phyloP scores from a whole-genome alignment of 1,140 invertebrate genomes.

The Sminthurides bifidus region DNA sequence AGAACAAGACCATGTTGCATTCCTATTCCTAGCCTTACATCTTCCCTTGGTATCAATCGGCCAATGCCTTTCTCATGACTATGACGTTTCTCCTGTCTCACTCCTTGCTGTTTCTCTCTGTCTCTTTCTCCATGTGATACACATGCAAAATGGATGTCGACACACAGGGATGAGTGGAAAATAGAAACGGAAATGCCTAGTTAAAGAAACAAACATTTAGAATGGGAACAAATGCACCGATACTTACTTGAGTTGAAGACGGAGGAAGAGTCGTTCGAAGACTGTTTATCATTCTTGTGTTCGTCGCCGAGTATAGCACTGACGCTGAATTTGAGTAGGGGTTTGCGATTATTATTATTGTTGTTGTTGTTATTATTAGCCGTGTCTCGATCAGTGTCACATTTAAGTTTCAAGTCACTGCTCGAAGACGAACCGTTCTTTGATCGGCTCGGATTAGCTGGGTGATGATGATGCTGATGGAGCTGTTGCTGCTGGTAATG shows the following conservation, averaged over 20 bases:
- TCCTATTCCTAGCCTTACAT: too few species aligned
- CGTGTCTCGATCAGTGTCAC: conserved; percentile 13
- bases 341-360: conserved; percentile 42
- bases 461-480: conserved; percentile 5
- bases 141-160: too few species aligned
- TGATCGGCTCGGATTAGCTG: not conserved
- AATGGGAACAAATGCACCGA: too few species aligned
- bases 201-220: too few species aligned
- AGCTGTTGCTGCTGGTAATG: not conserved
- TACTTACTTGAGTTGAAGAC: conserved; percentile 30
- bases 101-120: too few species aligned
- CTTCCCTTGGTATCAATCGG: too few species aligned
- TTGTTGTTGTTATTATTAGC: conserved; percentile 16
- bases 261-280: conserved; percentile 17
- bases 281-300: conserved; percentile 24
- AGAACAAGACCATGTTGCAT: too few species aligned
- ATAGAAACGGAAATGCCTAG: too few species aligned
- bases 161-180: too few species aligned
- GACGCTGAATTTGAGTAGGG: conserved; percentile 81
- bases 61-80: too few species aligned
- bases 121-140: too few species aligned
- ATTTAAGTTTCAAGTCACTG: conserved; percentile 20
- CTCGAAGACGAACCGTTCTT: conserved; percentile 16
- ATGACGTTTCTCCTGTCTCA: too few species aligned
- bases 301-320: conserved; percentile 68